Base-by-base conservation (phyloP, 2,888 invertebrate genomes). In the Orthosia gracilis region DNA sequence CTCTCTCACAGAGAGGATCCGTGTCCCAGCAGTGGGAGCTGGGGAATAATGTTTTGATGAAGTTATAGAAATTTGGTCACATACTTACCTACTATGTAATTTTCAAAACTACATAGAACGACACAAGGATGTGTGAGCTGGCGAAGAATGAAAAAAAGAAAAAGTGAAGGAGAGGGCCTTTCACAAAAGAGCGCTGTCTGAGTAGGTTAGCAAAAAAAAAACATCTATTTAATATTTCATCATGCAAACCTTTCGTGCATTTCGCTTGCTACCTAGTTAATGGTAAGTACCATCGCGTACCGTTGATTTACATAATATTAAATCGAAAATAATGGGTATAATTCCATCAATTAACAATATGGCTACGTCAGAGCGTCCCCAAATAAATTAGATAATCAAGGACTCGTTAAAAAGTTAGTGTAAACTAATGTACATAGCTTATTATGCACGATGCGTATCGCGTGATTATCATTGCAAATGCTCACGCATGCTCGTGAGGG, bases 401-500 rank as follows among this genome's bases (percentile, higher is more conserved):
- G 57, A 50, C 54, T 80, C 74, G 50, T 73, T 69, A 74, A 83
- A 83, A 80, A 83, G 57, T 69, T 69, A 57, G 57, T 66, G 61
- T 80, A 23, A 79, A 73, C 65, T 79, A 80, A 80, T 80, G 62
- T 73, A 61, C 58, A 73, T 55, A 80, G 49, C 45, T 69, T 80
- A 80, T 66, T 80, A 80, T 80, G 83, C 81, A 82, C 76, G 76
- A 81, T 86, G 82, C 76, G 82, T 85, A 84, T 83, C 84, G 72
- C 73, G 79, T 87, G 78, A 89, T 89, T 88, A 87, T 85, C 84
- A 89, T 88, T 87, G 89, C 87, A 88, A 89, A 85, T 86, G 86
- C 74, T 85, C 76, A 85, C 87, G 88, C 84, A 86, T 87, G 84
- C 81, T 85, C 87, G 86, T 86, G 75, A 82, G 87, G 89, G 90